These are phyloP conservation scores for Urocolius indicus DNA, from an alignment of 2,113 vertebrate genomes.

Conservation along the genomic window DNA sequence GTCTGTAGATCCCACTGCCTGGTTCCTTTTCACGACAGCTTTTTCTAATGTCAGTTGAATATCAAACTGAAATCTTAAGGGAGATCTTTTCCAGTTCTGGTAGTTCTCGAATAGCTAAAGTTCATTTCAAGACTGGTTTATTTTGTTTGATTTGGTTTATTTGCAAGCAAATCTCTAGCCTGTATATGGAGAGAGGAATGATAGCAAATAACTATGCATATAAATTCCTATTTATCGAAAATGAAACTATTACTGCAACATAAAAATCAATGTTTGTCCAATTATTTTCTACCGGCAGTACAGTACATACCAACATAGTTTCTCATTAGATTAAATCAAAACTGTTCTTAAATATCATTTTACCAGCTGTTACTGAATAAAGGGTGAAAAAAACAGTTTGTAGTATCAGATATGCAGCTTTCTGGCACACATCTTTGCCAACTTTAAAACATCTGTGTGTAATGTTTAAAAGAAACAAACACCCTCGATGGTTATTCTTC, in stretches of 20 bases:
- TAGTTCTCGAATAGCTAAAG: not conserved
- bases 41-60: not conserved
- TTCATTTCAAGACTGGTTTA: not conserved
- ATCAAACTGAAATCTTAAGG: slow-evolving; percentile 2
- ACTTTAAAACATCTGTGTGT: slow-evolving; percentile 64
- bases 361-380: slow-evolving; percentile 81
- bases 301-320: slow-evolving; percentile 70
- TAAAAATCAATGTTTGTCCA: slow-evolving; percentile 83
- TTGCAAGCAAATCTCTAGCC: slow-evolving; percentile 26
- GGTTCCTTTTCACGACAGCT: not conserved
- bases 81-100: not conserved
- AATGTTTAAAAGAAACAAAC: slow-evolving; percentile 70
- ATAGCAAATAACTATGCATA: slow-evolving; percentile 73
- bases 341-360: slow-evolving; percentile 82
- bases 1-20: not conserved
- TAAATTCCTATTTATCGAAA: slow-evolving; percentile 80
- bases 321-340: slow-evolving; percentile 84
- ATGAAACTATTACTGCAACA: slow-evolving; percentile 79
- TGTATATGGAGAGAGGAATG: slow-evolving; percentile 35
- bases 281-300: slow-evolving; percentile 80
- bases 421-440: slow-evolving; percentile 72
- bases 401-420: slow-evolving; percentile 57
- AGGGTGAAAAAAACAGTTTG: slow-evolving; percentile 72
- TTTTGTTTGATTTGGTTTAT: not conserved
- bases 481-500: slow-evolving; percentile 38